Conservation (phyloP, 2,888 invertebrate genomes). For the Pseudoips prasinana region DNA sequence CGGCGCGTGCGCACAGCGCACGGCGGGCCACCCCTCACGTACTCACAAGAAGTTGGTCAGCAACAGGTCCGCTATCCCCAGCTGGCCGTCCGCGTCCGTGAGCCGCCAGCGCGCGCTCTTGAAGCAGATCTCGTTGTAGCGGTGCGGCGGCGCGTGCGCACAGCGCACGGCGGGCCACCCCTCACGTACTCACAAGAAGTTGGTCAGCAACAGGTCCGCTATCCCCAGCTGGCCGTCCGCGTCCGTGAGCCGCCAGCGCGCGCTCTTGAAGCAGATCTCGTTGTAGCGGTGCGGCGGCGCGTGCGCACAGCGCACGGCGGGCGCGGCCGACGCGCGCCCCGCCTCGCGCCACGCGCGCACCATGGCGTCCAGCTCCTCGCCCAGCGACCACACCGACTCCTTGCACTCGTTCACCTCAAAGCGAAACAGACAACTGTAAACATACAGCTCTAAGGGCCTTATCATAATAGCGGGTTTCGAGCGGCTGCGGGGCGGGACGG, state of each 20-base stretch:
- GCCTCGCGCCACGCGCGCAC: constrained; percentile 93
- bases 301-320: constrained; percentile 84
- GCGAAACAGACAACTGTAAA: not conserved
- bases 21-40: no score
- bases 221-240: constrained; percentile 99
- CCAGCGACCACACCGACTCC: constrained; percentile 91
- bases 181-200: constrained; percentile 88
- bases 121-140: no score
- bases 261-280: constrained; percentile 98
- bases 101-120: no score
- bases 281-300: constrained; percentile 87
- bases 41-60: no score
- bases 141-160: no score
- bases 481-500: no score
- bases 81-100: no score
- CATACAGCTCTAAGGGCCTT: not conserved
- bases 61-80: no score
- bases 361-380: constrained; percentile 97
- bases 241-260: constrained; percentile 98
- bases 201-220: constrained; percentile 96
- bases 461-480: no score
- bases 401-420: constrained; percentile 94
- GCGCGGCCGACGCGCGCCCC: constrained; percentile 85
- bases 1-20: no score
- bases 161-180: constrained; percentile 55